Evolutionary conservation across 2,797 vertebrate genomes (phyloP).

Genomic region (Tokudaia muenninki): DNA sequence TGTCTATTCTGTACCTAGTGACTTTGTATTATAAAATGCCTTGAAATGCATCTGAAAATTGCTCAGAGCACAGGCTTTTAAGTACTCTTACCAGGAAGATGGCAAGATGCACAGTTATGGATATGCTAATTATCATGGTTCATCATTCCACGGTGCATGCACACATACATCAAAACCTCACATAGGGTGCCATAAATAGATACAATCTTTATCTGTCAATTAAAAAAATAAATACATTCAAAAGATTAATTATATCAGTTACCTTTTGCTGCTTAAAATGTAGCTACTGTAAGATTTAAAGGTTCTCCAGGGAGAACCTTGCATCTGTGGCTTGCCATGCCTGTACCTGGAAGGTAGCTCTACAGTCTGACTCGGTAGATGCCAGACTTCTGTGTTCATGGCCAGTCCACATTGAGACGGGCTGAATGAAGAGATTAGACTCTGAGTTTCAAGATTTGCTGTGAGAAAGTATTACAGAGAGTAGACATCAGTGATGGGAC

Average conservation of each 20-base stretch:
- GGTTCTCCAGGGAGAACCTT: fast-evolving
- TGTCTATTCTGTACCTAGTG: not conserved
- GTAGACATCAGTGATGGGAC: no score
- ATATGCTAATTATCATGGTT: not conserved
- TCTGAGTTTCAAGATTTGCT: not conserved
- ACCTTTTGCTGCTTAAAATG: not conserved
- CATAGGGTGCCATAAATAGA: not conserved
- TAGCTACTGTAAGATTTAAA: not conserved
- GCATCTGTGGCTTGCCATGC: fast-evolving
- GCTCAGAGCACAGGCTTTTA: not conserved
- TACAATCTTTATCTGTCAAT: not conserved
- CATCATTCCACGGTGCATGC: not conserved
- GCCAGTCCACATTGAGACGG: not conserved
- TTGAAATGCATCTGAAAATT: not conserved
- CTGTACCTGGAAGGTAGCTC: fast-evolving
- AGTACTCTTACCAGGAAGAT: not conserved
- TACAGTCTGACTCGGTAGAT: not conserved
- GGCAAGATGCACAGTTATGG: not conserved
- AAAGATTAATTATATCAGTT: not conserved
- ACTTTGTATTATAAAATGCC: not conserved
- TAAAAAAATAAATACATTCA: not conserved
- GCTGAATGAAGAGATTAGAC: not conserved
- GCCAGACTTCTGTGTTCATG: not conserved
- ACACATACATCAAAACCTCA: not conserved
- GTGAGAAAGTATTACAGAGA: not conserved